These are phyloP conservation scores for Wasmannia auropunctata DNA, from an alignment of 1,140 invertebrate species.

Conservation along the genomic window DNA sequence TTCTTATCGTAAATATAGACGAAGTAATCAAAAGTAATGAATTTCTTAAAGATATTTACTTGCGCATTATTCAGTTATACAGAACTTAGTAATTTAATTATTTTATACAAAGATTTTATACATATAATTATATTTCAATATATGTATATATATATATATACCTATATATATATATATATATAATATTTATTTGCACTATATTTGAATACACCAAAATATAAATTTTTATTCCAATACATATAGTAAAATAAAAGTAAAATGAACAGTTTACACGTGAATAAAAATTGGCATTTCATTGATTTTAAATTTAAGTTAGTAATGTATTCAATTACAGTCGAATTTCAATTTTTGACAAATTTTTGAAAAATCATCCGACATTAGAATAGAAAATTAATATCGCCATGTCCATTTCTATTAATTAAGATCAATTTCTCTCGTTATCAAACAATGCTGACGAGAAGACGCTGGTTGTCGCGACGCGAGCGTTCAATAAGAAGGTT, in stretches of 20 bases:
- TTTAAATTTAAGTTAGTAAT: background rate
- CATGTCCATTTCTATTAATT: background rate
- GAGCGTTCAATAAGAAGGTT: background rate
- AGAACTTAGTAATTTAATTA: background rate
- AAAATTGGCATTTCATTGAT: background rate
- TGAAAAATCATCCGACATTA: background rate
- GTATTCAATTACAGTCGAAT: background rate
- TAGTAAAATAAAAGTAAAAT: background rate
- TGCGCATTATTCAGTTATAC: background rate
- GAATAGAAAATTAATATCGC: background rate
- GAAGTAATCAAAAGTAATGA: background rate
- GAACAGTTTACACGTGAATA: background rate
- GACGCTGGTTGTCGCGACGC: background rate
- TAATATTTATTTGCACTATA: no score
- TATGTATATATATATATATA: no score
- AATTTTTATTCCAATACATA: background rate
- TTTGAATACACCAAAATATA: background rate
- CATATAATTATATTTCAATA: background rate
- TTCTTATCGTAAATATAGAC: background rate
- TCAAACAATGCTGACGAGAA: background rate
- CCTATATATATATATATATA: no score
- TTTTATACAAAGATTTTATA: background rate
- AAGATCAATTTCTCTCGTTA: constrained; percentile 40
- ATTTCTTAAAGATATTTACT: background rate
- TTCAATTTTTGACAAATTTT: background rate